Percentiles rank a stretch among this genome's conserved stretches.
These are phyloP conservation scores for Pseudeuparius sepicola DNA, from an alignment of 2,888 invertebrate species.

Conservation along the genomic window DNA sequence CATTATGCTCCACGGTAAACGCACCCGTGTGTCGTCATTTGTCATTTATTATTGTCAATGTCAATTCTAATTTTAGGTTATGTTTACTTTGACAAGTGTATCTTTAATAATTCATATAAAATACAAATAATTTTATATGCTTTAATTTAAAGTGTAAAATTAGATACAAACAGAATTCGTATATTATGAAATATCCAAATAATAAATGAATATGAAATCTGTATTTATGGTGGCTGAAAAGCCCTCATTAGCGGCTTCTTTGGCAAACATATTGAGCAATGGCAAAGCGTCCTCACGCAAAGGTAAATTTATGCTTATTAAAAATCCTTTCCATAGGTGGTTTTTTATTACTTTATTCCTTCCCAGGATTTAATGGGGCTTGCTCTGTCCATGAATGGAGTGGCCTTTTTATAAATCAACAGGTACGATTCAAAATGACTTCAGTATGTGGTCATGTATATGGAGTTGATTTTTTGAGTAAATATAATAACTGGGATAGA, in stretches of 20 bases:
- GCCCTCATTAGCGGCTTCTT: slow-evolving; percentile 91
- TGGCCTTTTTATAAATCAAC: slow-evolving; percentile 65
- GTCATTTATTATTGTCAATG: too few relatives aligned
- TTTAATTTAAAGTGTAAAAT: too few relatives aligned
- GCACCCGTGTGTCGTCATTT: too few relatives aligned
- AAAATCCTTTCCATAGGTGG: neutral
- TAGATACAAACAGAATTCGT: too few relatives aligned
- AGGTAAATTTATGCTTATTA: slow-evolving; percentile 42
- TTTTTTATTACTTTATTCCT: slow-evolving; percentile 5
- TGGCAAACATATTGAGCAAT: slow-evolving; percentile 89
- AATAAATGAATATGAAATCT: slow-evolving; percentile 70
- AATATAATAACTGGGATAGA: slow-evolving; percentile 96
- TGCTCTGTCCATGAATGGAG: slow-evolving; percentile 94
- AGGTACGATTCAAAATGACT: slow-evolving; percentile 84
- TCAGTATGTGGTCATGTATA: slow-evolving; percentile 99
- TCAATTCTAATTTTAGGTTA: too few relatives aligned
- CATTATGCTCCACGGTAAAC: too few relatives aligned
- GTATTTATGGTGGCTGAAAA: slow-evolving; percentile 99
- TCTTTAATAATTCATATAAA: too few relatives aligned
- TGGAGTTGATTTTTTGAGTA: slow-evolving; percentile 83
- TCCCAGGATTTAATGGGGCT: slow-evolving; percentile 72
- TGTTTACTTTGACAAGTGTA: too few relatives aligned
- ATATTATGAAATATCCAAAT: too few relatives aligned
- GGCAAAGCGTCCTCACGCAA: slow-evolving; percentile 67
- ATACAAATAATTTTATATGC: too few relatives aligned